phyloP scores from a whole-genome alignment of 2,888 invertebrate genomes.

The Asteroscopus sphinx region DNA sequence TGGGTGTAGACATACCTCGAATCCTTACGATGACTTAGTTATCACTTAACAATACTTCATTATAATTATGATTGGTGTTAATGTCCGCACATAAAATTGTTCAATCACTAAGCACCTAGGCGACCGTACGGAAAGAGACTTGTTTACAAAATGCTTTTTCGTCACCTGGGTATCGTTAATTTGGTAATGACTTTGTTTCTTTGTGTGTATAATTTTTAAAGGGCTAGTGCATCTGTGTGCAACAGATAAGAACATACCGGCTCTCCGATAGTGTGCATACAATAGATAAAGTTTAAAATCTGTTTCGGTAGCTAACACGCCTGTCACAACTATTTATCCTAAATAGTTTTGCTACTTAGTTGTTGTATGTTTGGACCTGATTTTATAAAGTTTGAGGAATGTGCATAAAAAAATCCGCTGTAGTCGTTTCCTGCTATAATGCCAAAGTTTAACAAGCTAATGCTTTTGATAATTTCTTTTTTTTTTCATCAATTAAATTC shows the following conservation, averaged over 20 bases:
- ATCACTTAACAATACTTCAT: slow-evolving; percentile 29
- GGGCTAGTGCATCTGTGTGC: slow-evolving; percentile 77
- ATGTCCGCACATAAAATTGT: slow-evolving; percentile 33
- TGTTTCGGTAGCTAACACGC: slow-evolving; percentile 85
- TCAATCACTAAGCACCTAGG: slow-evolving; percentile 69
- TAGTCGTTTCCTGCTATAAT: too few species aligned
- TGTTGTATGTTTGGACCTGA: neutral
- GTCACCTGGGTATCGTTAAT: slow-evolving; percentile 87
- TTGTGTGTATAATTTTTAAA: slow-evolving; percentile 79
- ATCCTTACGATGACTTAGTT: slow-evolving; percentile 22
- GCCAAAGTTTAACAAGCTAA: too few species aligned
- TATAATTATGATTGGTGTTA: slow-evolving; percentile 41
- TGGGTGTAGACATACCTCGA: slow-evolving; percentile 72
- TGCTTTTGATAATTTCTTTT: too few species aligned
- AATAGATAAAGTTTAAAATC: slow-evolving; percentile 81
- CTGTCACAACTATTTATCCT: slow-evolving; percentile 74
- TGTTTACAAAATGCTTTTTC: slow-evolving; percentile 88
- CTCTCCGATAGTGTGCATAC: slow-evolving; percentile 81
- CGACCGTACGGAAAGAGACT: slow-evolving; percentile 80
- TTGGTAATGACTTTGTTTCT: slow-evolving; percentile 85
- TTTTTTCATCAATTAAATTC: too few species aligned
- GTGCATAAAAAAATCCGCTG: too few species aligned
- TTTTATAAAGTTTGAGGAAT: too few species aligned
- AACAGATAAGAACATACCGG: slow-evolving; percentile 85
- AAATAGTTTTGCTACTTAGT: slow-evolving; percentile 26